Percentiles rank a stretch among this genome's conserved stretches.
phyloP scores from a whole-genome alignment of 2,113 vertebrate species.

The Pomatorhinus ruficollis region DNA sequence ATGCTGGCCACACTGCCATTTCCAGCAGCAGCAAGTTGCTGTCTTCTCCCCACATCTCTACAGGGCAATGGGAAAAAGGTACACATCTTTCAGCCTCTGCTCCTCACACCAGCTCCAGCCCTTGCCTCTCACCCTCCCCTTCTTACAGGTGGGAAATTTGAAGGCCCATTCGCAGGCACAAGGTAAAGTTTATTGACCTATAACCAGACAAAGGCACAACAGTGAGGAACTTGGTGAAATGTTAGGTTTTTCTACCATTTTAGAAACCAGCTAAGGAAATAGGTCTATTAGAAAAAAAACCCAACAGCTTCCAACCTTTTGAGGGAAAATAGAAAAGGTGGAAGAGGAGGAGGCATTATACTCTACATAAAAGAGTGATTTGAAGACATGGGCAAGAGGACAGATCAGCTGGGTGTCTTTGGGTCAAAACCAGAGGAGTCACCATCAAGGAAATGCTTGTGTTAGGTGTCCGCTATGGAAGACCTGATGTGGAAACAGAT shows the following conservation, averaged over 20 bases:
- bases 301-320: neutral
- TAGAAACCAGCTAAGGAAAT: neutral
- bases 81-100: neutral
- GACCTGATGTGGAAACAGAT: neutral
- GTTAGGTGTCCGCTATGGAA: neutral
- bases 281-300: neutral
- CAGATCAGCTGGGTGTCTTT: neutral
- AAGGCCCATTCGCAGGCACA: neutral
- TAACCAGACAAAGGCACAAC: neutral
- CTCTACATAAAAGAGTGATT: neutral
- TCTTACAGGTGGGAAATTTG: neutral
- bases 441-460: neutral
- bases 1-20: neutral
- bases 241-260: rapidly evolving
- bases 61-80: neutral
- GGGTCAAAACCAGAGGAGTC: neutral
- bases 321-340: neutral
- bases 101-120: neutral
- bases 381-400: neutral
- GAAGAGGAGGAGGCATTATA: neutral
- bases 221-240: neutral
- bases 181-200: neutral
- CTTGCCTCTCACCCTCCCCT: neutral
- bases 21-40: neutral
- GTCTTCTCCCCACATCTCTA: neutral